Percentiles rank a stretch among this genome's conserved stretches.
Evolutionary conservation across 2,888 invertebrate species (phyloP).

Genomic region (Aspidiotus destructor): DNA sequence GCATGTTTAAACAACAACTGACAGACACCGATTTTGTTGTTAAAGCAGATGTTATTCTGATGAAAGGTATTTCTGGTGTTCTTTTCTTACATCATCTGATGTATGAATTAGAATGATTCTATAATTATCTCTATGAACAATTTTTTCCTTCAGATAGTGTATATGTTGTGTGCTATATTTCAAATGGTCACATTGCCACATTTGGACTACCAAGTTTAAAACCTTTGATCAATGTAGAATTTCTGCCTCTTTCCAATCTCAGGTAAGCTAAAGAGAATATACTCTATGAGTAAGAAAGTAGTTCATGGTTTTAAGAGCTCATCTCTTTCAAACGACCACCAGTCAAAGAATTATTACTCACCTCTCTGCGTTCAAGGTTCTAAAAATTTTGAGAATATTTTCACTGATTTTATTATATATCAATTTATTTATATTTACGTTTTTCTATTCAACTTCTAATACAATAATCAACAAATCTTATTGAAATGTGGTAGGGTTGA

Average conservation of each 20-base stretch:
- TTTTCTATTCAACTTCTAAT: no score
- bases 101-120: background rate
- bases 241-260: constrained; percentile 85
- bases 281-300: no score
- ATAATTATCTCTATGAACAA: background rate
- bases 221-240: constrained; percentile 83
- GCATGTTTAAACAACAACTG: constrained; percentile 84
- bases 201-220: constrained; percentile 93
- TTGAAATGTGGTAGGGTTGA: no score
- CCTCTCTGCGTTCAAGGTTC: no score
- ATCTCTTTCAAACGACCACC: no score
- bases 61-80: constrained; percentile 60
- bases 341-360: no score
- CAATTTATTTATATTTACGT: no score
- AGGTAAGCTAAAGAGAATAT: constrained; percentile 51
- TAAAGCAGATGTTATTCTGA: constrained; percentile 81
- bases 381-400: no score
- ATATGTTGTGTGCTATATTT: constrained; percentile 86
- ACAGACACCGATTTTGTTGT: constrained; percentile 89
- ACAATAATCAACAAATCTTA: no score
- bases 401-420: no score
- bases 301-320: no score
- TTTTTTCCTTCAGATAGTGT: constrained; percentile 68
- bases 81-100: constrained; percentile 33
- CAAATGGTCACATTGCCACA: constrained; percentile 85